Evolutionary conservation across 1,140 invertebrate genomes (phyloP).

Genomic region (Centruroides sculpturatus): DNA sequence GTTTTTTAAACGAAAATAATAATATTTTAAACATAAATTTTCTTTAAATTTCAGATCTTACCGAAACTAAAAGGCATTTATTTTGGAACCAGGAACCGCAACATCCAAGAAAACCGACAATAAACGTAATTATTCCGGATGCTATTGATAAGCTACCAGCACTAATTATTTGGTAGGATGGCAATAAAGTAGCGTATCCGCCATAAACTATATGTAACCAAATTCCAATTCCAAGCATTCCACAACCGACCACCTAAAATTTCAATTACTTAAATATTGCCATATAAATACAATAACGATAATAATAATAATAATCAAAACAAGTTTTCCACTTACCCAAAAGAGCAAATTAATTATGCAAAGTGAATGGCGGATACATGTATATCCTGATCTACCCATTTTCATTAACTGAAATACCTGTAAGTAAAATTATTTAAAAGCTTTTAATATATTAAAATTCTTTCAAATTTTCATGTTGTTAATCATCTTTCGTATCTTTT

Average conservation of each 20-base stretch:
- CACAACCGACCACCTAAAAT: constrained; percentile 54
- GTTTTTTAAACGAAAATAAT: not conserved
- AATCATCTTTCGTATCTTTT: too few species aligned
- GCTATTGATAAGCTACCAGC: constrained; percentile 50
- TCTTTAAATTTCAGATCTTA: constrained; percentile 31
- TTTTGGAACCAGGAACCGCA: constrained; percentile 68
- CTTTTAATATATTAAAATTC: too few species aligned
- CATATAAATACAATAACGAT: constrained; percentile 3
- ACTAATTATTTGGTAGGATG: constrained; percentile 50
- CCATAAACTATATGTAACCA: constrained; percentile 51
- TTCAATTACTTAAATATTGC: constrained; percentile 3
- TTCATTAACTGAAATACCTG: too few species aligned
- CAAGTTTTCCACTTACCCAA: constrained; percentile 42
- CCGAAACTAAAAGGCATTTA: constrained; percentile 54
- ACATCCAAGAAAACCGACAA: constrained; percentile 61
- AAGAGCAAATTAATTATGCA: constrained; percentile 57
- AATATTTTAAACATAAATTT: not conserved
- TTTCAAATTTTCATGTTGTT: too few species aligned
- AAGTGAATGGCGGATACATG: constrained; percentile 56
- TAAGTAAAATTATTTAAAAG: too few species aligned
- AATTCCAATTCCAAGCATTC: constrained; percentile 53
- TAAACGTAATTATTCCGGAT: constrained; percentile 49
- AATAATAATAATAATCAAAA: not conserved
- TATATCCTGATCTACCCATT: constrained; percentile 40
- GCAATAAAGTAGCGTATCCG: constrained; percentile 51